phyloP scores from a whole-genome alignment of 92 coral and sea anemone species.

The Pocillopora meandrina region DNA sequence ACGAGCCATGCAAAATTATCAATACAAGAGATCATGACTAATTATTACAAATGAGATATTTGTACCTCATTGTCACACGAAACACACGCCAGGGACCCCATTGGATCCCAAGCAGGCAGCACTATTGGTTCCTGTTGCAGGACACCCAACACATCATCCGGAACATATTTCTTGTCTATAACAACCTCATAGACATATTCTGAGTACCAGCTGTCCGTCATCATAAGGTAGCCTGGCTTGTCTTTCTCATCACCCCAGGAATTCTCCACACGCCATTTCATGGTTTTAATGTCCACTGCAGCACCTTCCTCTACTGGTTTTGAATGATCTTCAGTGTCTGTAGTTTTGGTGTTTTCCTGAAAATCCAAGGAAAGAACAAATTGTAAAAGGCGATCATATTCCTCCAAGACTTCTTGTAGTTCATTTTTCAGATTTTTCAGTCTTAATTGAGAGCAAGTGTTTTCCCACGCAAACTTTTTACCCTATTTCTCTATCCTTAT shows the following conservation, averaged over 20 bases:
- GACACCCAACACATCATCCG: constrained; percentile 78
- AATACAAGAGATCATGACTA: background rate
- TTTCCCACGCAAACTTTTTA: too few species aligned
- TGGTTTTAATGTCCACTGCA: constrained; percentile 65
- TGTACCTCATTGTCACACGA: constrained; percentile 23
- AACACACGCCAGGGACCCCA: constrained; percentile 90
- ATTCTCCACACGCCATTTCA: constrained; percentile 98
- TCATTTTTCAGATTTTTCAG: too few species aligned
- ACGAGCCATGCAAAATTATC: too few species aligned
- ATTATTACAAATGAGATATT: constrained; percentile 28
- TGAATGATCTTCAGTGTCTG: too few species aligned
- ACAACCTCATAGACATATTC: constrained; percentile 96
- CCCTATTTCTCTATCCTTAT: too few species aligned
- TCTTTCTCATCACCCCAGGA: constrained; percentile 99
- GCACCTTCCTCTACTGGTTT: constrained; percentile 35
- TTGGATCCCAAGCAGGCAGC: constrained; percentile 98
- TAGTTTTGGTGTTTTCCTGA: constrained; percentile 1
- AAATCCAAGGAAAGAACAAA: background rate
- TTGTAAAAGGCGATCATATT: background rate
- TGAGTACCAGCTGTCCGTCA: constrained; percentile 95
- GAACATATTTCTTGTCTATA: constrained; percentile 91
- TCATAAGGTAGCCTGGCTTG: constrained; percentile 92
- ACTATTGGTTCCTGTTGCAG: constrained; percentile 73
- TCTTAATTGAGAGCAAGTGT: too few species aligned
- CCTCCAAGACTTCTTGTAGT: too few species aligned